These are phyloP conservation scores for Trichomalopsis sarcophagae DNA, from an alignment of 1,140 invertebrate genomes.

Conservation along the genomic window DNA sequence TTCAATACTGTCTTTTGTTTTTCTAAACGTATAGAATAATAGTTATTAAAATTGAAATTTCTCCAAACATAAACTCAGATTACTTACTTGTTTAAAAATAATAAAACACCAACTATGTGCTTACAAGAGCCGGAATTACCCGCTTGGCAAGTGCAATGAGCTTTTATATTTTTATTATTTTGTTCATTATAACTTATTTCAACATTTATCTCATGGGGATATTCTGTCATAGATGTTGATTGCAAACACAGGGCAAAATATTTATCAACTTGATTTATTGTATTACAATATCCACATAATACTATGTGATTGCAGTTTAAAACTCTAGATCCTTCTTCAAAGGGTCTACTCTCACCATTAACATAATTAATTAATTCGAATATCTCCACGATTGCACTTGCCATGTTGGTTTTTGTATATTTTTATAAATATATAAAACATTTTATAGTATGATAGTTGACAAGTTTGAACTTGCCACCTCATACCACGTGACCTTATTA, in stretches of 20 bases:
- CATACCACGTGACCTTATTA: no score
- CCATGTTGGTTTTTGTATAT: no score
- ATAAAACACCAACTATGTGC: background rate
- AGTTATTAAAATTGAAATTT: background rate
- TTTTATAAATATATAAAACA: no score
- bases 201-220: background rate
- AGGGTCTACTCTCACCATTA: no score
- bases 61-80: background rate
- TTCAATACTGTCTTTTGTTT: background rate
- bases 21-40: background rate
- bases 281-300: background rate
- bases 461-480: no score
- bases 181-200: no score
- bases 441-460: no score
- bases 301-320: background rate
- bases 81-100: background rate
- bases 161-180: background rate
- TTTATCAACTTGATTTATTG: background rate
- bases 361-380: no score
- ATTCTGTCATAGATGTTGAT: background rate
- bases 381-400: no score
- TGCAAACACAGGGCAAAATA: background rate
- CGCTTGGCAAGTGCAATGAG: conserved; percentile 7
- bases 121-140: background rate
- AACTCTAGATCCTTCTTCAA: no score